Evolutionary conservation across 2,113 vertebrate genomes (phyloP), one percentile per base, ranked within the genome.

Genomic region (Gavia stellata): DNA sequence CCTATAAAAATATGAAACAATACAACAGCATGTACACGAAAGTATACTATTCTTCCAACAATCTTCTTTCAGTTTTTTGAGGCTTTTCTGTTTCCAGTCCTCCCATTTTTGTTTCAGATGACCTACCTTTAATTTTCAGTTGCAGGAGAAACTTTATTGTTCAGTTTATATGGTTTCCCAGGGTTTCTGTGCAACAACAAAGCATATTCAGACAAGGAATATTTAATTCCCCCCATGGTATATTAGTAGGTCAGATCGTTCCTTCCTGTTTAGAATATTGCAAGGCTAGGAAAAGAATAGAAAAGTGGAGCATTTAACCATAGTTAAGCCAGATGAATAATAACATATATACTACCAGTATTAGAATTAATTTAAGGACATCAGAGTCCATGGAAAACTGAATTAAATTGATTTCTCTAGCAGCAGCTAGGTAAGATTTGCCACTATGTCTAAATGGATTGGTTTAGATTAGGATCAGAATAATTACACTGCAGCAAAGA

Each of bases 31-130:
- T 56, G 19, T 56, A 91, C 44, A 94, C 59, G 77, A 94, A 94
- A 78, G 42, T 55, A 50, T 44, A 58, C 25, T 77, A 86, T 95
- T 96, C 68, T 79, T 79, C 49, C 81, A 81, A 78, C 52, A 96
- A 40, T 19, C 45, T 63, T 77, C 47, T 84, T 70, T 88, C 71
- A 82, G 10, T 36, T 95, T 40, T 87, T 84, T 90, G 56, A 86
- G 62, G 10, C 23, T 66, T 87, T 42, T 86, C 55, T 16, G 26
- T 74, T 96, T 75, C 61, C n/a, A 90, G 58, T 71, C 40, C n/a
- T 42, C 62, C 50, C 58, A 90, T 89, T 90, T 97, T 93, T 93
- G 38, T 96, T 97, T 94, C 42, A 52, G 88, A 91, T 66, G 0
- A 56, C 40, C 12, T 79, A 49, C 14, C 29, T n/a, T 91, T 18